Conservation (phyloP, 2,113 vertebrate genomes). For the Callithrix jacchus region DNA sequence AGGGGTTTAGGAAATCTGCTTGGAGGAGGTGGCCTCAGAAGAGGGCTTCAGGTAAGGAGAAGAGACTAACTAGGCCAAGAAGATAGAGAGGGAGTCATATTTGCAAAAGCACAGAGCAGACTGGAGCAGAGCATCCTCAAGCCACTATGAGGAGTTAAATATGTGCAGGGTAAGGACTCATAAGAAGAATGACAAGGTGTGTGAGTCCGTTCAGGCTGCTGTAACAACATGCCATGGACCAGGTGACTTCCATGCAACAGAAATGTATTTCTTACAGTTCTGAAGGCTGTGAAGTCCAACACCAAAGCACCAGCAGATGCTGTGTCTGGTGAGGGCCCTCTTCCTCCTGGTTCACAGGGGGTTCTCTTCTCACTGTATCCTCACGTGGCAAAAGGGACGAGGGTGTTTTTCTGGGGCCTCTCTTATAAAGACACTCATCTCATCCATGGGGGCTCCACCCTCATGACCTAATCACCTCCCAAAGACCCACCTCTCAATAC, state of each 20-base stretch:
- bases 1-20: neutral
- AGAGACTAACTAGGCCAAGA: neutral
- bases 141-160: neutral
- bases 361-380: neutral
- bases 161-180: fast-evolving
- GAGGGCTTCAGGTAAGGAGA: neutral
- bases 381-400: neutral
- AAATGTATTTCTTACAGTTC: neutral
- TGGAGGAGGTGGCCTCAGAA: neutral
- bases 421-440: neutral
- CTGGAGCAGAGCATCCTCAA: neutral
- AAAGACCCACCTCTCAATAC: neutral
- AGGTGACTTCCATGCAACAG: neutral
- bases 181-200: neutral
- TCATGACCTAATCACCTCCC: neutral
- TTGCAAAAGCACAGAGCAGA: neutral
- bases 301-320: neutral
- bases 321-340: neutral
- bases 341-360: neutral
- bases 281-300: neutral
- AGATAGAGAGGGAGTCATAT: neutral
- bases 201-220: neutral
- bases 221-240: neutral
- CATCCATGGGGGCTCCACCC: neutral
- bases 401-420: neutral